phyloP scores from a whole-genome alignment of 2,797 vertebrate genomes.

The Lagodon rhomboides region DNA sequence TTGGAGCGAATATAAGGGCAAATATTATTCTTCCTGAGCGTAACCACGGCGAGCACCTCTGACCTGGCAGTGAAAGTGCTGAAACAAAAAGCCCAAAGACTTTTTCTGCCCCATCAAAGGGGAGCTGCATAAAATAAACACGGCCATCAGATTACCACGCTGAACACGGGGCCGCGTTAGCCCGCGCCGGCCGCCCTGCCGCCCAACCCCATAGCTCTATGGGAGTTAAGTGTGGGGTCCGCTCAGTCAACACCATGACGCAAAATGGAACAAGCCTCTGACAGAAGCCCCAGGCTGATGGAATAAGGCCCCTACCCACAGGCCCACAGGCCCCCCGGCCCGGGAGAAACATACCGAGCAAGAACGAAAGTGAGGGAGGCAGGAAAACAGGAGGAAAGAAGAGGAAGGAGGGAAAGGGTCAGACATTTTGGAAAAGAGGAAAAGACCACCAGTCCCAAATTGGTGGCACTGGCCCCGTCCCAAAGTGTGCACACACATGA shows the following conservation, averaged over 20 bases:
- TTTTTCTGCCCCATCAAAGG: constrained; percentile 89
- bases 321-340: constrained; percentile 81
- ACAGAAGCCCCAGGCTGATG: constrained; percentile 88
- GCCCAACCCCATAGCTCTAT: constrained; percentile 80
- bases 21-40: constrained; percentile 92
- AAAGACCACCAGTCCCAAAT: constrained; percentile 69
- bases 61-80: constrained; percentile 87
- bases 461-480: constrained; percentile 50
- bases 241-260: constrained; percentile 91
- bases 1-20: constrained; percentile 89
- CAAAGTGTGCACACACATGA: constrained; percentile 62
- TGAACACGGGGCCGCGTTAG: constrained; percentile 86
- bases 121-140: constrained; percentile 91
- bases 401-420: constrained; percentile 71
- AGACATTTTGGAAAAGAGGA: constrained; percentile 66
- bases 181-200: constrained; percentile 77
- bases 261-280: constrained; percentile 90
- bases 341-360: constrained; percentile 73
- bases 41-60: constrained; percentile 89
- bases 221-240: constrained; percentile 90
- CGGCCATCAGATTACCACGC: constrained; percentile 88
- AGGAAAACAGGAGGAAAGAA: constrained; percentile 65
- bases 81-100: constrained; percentile 91
- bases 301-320: constrained; percentile 88
- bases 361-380: constrained; percentile 58